Base-by-base conservation (phyloP, 1,140 invertebrate species). In the Lasioglossum baleicum region DNA sequence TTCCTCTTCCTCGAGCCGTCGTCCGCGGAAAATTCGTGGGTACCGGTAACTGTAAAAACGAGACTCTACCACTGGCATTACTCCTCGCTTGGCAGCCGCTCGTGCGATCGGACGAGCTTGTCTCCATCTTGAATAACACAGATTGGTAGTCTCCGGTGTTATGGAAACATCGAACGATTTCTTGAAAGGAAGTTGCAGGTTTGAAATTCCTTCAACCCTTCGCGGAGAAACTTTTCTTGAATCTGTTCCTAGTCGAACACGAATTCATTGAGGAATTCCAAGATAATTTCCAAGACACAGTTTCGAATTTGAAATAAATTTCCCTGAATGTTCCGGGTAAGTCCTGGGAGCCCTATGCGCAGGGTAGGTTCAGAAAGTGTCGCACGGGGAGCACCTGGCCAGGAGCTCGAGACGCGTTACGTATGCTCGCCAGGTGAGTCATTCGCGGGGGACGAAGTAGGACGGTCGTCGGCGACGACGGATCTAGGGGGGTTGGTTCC, bases 401-500 rank as follows among this genome's bases (percentile, higher is more conserved):
- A 11, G 56, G 20, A 7, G 56, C 31, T 13, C 35, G 64, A n/a
- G 51, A 58, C 74, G 42, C 64, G 65, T 76, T 61, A 22, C 40
- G 75, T 44, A 22, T 44, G 65, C 65, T 67, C 42, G 53, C 71
- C 48, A 42, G 72, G 26, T 74, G 77, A 80, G 51, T 80, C 51
- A 81, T 70, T 81, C 64, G 72, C 78, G 66, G 35, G 15, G 53
- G 26, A 65, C 58, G 63, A 60, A 80, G 76, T 71, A 70, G 73
- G 60, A 73, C 56, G 31, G 35, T 4, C 58, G 44, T 51, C 7
- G 35, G 35, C n/a, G 63, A 26, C 42, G 69, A 75, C 42, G 74
- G 60, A 74, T 80, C 77, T 63, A 66, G 70, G 66, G 68, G 76
- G 69, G 76, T 78, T 78, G 76, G 60, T 78, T 40, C 63, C 66